Percentiles rank a stretch among this genome's conserved stretches.
phyloP scores from a whole-genome alignment of 2,797 vertebrate species.

The Hirundo rustica region DNA sequence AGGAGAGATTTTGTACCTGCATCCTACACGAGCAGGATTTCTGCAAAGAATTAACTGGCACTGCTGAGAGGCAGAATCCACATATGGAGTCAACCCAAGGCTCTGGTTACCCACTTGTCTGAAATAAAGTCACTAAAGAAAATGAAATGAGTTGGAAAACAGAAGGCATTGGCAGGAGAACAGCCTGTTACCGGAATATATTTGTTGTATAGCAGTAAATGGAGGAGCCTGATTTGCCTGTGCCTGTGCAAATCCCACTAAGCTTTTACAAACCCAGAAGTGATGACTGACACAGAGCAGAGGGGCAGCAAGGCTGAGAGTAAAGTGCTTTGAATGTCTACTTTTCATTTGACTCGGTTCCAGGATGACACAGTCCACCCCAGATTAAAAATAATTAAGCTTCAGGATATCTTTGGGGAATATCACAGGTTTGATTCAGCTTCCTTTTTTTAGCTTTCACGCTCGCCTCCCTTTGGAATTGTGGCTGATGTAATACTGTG shows the following conservation, averaged over 20 bases:
- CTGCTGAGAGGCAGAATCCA: not conserved
- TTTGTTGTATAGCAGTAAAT: conserved; percentile 51
- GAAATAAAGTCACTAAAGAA: conserved; percentile 51
- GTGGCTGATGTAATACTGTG: not conserved
- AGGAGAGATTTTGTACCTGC: not conserved
- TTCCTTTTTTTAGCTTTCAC: not conserved
- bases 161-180: conserved; percentile 51
- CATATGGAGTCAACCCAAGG: not conserved
- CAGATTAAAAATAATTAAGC: conserved; percentile 30
- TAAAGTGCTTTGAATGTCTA: conserved; percentile 33
- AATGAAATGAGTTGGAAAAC: conserved; percentile 53
- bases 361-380: conserved; percentile 11
- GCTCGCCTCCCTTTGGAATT: not conserved
- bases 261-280: conserved; percentile 39
- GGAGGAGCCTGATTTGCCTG: conserved; percentile 36
- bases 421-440: not conserved
- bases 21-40: not conserved
- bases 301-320: conserved; percentile 11
- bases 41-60: conserved; percentile 10
- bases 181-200: conserved; percentile 52
- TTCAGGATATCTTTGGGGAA: not conserved
- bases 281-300: conserved; percentile 57
- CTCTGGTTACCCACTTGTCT: conserved; percentile 54
- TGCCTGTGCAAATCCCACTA: conserved; percentile 29
- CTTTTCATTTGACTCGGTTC: conserved; percentile 50